phyloP scores from a whole-genome alignment of 2,113 vertebrate genomes.

The Microtus pennsylvanicus region DNA sequence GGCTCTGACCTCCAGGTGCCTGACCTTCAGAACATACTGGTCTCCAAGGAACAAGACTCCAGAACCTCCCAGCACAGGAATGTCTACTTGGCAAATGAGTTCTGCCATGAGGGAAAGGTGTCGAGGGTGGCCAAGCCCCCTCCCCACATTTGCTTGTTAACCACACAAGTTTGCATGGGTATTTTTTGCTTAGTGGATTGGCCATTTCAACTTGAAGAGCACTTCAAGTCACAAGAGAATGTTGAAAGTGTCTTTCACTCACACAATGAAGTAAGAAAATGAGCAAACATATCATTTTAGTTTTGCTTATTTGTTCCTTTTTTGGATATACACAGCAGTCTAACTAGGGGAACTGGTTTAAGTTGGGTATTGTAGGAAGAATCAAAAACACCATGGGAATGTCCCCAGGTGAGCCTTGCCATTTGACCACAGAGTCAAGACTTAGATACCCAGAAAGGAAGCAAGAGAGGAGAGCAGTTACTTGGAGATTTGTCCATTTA shows the following conservation, averaged over 20 bases:
- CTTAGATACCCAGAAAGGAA: not conserved
- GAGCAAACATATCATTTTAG: not conserved
- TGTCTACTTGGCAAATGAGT: not conserved
- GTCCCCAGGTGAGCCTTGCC: not conserved
- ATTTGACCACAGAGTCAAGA: not conserved
- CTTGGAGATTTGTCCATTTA: not conserved
- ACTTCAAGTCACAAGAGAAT: not conserved
- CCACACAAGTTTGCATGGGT: not conserved
- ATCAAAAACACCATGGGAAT: not conserved
- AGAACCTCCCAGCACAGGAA: not conserved
- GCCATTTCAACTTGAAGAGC: conserved; percentile 36
- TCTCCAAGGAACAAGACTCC: not conserved
- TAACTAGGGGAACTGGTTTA: not conserved
- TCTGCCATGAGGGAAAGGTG: not conserved
- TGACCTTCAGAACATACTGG: not conserved
- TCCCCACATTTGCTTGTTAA: not conserved
- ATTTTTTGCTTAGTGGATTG: not conserved
- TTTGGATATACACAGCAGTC: not conserved
- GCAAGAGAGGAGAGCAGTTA: not conserved
- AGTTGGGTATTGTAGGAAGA: not conserved
- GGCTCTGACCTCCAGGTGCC: not conserved
- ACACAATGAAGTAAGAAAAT: not conserved
- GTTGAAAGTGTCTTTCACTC: not conserved
- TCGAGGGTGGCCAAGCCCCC: no score
- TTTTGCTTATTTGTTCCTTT: conserved; percentile 13